Evolutionary conservation across 2,888 invertebrate genomes (phyloP), one percentile per base, ranked within the genome.

Genomic region (Drosophila fulvimacula): DNA sequence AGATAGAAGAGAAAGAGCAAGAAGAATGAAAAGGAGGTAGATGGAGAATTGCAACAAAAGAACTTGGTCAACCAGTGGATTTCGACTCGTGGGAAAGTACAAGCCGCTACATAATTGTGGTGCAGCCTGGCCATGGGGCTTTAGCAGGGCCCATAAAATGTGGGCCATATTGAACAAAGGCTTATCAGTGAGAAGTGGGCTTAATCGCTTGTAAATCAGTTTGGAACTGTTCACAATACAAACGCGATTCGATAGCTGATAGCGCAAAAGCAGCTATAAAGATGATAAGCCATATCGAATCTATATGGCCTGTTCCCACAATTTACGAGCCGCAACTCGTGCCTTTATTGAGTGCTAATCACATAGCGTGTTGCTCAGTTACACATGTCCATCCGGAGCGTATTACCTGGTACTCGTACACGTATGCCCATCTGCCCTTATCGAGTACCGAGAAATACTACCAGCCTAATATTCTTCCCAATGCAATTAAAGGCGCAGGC

Each of bases 201-300:
- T 65, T 74, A 89, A 81, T 74, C 73, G 88, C 76, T 82, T 82
- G 70, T 89, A 88, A 89, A 87, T 88, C 82, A 81, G 75, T 73
- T 71, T 69, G 44, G 36, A 30, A 19, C 38, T 39, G 34, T 44
- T 15, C 19, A 13, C 36, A 30, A 30, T 11, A n/a, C 46, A 48
- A n/a, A 30, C 27, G 2, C 46, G 17, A 48, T 17, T 59, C 57
- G 42, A 51, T 21, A 39, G 49, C 19, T 32, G 48, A 30, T 48
- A 19, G 21, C 44, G 44, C 36, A 6, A 52, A 7, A 38, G 52
- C 17, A 34, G n/a, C 17, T 32, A 52, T 58, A 49, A 48, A 7
- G 36, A 41, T 76, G 68, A 63, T 61, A 58, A 46, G 61, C 38
- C 58, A 36, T 53, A 64, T 64, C 65, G 38, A 51, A 34, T 48